Conservation (phyloP, 2,797 vertebrate species). For the Pogonophryne albipinna region DNA sequence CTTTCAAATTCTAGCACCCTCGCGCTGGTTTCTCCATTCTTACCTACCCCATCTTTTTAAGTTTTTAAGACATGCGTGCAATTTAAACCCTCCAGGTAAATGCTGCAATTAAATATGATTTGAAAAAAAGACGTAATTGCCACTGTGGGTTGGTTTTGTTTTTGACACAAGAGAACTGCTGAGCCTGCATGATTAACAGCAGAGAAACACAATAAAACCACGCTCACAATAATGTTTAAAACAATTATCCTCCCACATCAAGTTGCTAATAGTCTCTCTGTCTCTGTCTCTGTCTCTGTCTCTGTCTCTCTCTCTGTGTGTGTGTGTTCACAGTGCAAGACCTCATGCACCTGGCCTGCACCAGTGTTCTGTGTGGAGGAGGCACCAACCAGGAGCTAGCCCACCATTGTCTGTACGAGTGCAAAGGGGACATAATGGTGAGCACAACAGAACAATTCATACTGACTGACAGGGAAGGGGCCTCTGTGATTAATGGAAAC, state of each 20-base stretch:
- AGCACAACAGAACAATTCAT: conserved; percentile 72
- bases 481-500: conserved; percentile 26
- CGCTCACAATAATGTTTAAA: not conserved
- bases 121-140: not conserved
- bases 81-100: not conserved
- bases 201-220: not conserved
- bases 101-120: not conserved
- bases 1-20: too few relatives aligned
- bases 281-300: conserved; percentile 7
- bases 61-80: not conserved
- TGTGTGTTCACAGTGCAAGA: conserved; percentile 80
- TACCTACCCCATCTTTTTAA: too few relatives aligned
- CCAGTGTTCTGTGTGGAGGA: conserved; percentile 93
- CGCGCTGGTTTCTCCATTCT: too few relatives aligned
- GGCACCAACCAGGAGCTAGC: conserved; percentile 98
- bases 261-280: not conserved
- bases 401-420: conserved; percentile 93
- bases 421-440: conserved; percentile 94
- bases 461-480: not conserved
- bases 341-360: conserved; percentile 95
- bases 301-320: conserved; percentile 7
- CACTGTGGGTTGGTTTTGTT: not conserved
- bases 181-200: not conserved
- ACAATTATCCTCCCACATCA: not conserved
- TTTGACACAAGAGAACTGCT: not conserved